Evolutionary conservation across 2,888 invertebrate genomes (phyloP).

Genomic region (Pristionchus fissidentatus): DNA sequence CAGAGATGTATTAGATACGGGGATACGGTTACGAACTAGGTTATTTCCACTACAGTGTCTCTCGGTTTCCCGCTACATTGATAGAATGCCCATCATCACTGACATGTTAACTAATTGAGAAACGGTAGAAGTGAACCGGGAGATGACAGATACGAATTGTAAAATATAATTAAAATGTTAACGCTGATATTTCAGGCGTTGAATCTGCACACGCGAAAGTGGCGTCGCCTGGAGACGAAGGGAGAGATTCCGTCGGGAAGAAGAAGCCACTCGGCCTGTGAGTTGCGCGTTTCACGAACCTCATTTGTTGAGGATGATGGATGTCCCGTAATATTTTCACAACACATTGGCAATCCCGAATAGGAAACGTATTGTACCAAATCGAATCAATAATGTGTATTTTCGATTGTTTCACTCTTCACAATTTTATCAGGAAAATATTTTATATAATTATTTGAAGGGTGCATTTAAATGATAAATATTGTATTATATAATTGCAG

Average conservation of each 20-base stretch:
- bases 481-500: neutral
- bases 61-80: no score
- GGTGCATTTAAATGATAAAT: neutral
- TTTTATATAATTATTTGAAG: neutral
- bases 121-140: neutral
- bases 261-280: conserved; percentile 92
- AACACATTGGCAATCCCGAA: no score
- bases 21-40: no score
- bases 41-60: no score
- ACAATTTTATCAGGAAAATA: no score
- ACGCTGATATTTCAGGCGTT: conserved; percentile 76
- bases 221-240: conserved; percentile 82
- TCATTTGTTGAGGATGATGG: neutral
- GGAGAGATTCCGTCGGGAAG: conserved; percentile 83
- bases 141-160: neutral
- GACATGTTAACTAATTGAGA: neutral
- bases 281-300: no score
- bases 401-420: no score
- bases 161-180: neutral
- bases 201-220: conserved; percentile 83
- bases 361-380: no score
- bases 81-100: no score
- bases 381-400: no score
- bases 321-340: no score
- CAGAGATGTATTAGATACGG: no score